Evolutionary conservation across 2,113 vertebrate genomes (phyloP), one percentile per base, ranked within the genome.

Genomic region (Myrmecophaga tridactyla): DNA sequence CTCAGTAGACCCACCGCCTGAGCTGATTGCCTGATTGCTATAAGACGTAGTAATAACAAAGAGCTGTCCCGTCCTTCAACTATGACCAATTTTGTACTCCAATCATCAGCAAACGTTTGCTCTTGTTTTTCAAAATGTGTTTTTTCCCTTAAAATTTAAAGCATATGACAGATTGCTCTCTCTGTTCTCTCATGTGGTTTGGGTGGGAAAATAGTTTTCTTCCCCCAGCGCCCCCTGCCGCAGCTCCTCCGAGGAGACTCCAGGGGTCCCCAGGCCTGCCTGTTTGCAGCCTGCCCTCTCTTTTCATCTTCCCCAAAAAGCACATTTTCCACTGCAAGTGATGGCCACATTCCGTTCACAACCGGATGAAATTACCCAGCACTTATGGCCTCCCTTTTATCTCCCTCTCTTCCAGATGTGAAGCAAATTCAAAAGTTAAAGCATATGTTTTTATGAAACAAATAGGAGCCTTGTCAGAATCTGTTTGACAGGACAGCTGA

Each of bases 251-350:
- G 46, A 62, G 39, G n/a, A 4, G 17, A 21, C 3, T 23, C 2
- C 1, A 78, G 87, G 5, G n/a, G 0, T 51, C 39, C 21, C 51
- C 5, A 0, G 8, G 7, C 41, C 51, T 53, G 10, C 58, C 65
- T 31, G 3, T 39, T 46, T 90, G 41, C 3, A 0, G 23, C 4
- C 86, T 51, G 88, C 84, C 95, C 69, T 89, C 63, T 86, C 92
- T 81, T 93, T 86, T 96, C 92, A 94, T 96, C 94, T 95, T 95
- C 83, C 67, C 67, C 69, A 10, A 0, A 51, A 53, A 90, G 75
- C 2, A 0, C n/a, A 2, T n/a, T 89, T 69, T 51, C 83, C 43
- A 23, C 91, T 41, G 76, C 39, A 93, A 90, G 80, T 10, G 72
- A 70, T 63, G 80, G 91, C 88, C 81, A n/a, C 6, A 15, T 89